These are phyloP conservation scores for Congeria kusceri DNA, from an alignment of 2,888 invertebrate species.

Conservation along the genomic window DNA sequence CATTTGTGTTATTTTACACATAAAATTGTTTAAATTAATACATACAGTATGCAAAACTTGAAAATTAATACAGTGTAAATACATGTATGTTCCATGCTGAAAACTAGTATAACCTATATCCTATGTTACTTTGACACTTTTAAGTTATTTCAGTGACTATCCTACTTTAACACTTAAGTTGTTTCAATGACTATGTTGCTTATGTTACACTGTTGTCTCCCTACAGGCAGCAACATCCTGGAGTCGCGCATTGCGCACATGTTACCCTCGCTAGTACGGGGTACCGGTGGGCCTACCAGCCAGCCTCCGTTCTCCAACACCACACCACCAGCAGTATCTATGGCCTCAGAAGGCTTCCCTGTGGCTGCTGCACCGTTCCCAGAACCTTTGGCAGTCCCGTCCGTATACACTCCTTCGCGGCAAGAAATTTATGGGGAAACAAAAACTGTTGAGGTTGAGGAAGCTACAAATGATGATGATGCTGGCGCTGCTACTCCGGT, in stretches of 20 bases:
- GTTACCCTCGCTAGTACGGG: conserved; percentile 65
- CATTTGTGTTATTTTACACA: no score
- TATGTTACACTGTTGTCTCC: background rate
- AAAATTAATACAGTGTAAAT: no score
- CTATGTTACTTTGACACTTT: no score
- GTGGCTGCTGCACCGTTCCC: background rate
- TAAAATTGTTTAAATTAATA: no score
- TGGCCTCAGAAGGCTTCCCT: conserved; percentile 10
- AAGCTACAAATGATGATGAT: conserved; percentile 65
- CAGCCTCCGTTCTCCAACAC: background rate
- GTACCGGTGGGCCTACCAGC: conserved; percentile 28
- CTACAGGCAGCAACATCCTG: conserved; percentile 60
- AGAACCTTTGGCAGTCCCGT: background rate
- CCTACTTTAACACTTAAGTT: no score
- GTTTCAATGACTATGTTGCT: no score
- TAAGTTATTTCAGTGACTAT: no score
- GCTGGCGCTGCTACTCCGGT: conserved; percentile 78
- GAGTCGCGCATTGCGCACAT: conserved; percentile 68
- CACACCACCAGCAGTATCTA: background rate
- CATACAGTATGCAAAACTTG: no score
- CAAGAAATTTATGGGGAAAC: background rate
- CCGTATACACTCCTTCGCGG: background rate
- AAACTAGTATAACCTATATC: no score
- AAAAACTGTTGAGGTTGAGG: conserved; percentile 21
- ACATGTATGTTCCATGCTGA: no score